Evolutionary conservation across 2,888 invertebrate species (phyloP).

Genomic region (Ichneumoninae sp.): DNA sequence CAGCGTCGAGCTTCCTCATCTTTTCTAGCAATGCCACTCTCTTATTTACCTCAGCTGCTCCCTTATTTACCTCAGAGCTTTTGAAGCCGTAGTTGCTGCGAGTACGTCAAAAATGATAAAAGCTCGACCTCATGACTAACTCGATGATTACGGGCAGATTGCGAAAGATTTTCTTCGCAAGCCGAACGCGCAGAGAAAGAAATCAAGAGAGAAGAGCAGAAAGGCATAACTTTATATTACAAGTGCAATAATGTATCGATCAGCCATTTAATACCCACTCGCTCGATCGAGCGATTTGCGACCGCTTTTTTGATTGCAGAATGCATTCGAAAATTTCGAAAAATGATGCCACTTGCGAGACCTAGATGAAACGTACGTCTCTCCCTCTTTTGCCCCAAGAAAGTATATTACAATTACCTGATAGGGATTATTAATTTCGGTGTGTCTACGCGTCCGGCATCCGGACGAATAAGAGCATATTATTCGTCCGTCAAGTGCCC

Average conservation of each 20-base stretch:
- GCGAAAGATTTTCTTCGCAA: conserved; percentile 8
- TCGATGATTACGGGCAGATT: not conserved
- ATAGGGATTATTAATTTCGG: conserved; percentile 58
- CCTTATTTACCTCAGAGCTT: conserved; percentile 1
- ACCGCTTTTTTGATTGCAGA: not conserved
- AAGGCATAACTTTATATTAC: not conserved
- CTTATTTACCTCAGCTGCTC: not conserved
- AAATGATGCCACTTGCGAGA: conserved; percentile 15
- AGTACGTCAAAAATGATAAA: conserved; percentile 1
- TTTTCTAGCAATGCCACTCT: not conserved
- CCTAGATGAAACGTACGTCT: conserved; percentile 35
- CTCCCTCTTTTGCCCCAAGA: not conserved
- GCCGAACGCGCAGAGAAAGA: not conserved
- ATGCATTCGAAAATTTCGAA: not conserved
- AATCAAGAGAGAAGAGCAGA: not conserved
- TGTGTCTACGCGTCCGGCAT: too few species aligned
- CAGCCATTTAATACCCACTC: too few species aligned
- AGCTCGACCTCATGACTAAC: not conserved
- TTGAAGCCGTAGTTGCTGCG: not conserved
- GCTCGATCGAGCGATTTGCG: not conserved
- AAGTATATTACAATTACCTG: conserved; percentile 35
- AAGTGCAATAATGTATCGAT: not conserved
- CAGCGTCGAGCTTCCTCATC: not conserved
- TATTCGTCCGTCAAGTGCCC: too few species aligned
- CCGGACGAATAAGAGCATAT: too few species aligned